Evolutionary conservation across 92 coral and sea anemone genomes (phyloP), one percentile per base, ranked within the genome.

Genomic region (Galaxea fascicularis): DNA sequence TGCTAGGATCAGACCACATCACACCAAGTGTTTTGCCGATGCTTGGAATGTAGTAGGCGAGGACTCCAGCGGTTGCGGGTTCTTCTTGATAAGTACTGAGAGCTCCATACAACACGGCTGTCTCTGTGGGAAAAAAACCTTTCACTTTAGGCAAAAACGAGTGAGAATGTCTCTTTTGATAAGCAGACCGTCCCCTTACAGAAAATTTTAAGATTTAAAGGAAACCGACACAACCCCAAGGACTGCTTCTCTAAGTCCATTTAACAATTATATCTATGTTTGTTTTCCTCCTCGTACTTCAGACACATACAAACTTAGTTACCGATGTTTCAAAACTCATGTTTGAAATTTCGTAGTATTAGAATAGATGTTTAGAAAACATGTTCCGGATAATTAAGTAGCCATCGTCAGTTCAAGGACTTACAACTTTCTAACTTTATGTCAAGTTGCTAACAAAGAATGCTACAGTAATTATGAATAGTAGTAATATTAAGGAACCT

Each of bases 1-100:
- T 87, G 57, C 12, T 81, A 15, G 93, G 91, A 46, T 87, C 88
- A 80, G 88, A 73, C 59, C 73, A 90, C 66, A 90, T 30, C 26
- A 87, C 54, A 4, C 54, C 90, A 11, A 90, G 87, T 20, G 93
- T 86, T 17, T 8, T 69, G 52, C 21, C 11, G 74, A 31, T 41
- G 13, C 4, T 6, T 69, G 67, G 46, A 76, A 90, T 74, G 65
- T 16, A 57, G 69, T 87, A 89, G 25, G 90, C 68, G 5, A 86
- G 18, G 28, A 78, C 87, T 24, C 91, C 92, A n/a, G 77, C 92
- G 4, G 65, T 72, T 1, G 6, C 41, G 41, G 41, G 6, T 35
- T 2, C 85, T 14, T 82, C 60, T 8, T 73, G 29, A n/a, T n/a
- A n/a, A n/a, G n/a, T n/a, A n/a, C n/a, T n/a, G n/a, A n/a, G n/a